Base-by-base conservation (phyloP, 2,797 vertebrate genomes). In the Chaetophractus vellerosus region DNA sequence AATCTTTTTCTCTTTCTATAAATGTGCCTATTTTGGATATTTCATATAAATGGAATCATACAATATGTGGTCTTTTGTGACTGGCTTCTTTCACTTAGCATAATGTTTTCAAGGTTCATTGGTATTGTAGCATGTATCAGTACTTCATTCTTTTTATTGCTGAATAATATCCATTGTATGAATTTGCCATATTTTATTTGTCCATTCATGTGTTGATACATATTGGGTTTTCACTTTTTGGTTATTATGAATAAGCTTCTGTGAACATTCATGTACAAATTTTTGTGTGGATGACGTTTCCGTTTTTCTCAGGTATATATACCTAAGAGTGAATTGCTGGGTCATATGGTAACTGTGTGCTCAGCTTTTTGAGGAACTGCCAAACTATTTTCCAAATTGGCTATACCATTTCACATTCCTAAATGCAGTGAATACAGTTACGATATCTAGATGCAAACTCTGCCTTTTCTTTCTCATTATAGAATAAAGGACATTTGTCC, bases 271-370 rank as follows among this genome's bases (percentile, higher is more conserved):
- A 61, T 64, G n/a, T 61, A 36, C 2, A 86, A 69, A 12, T 83
- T 74, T 96, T 86, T 86, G 50, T 93, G 33, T 90, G 23, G n/a
- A 28, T 80, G 7, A 23, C 87, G 6, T 89, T 96, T 87, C 89
- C 4, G 4, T 96, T 92, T 92, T 33, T 90, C 38, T 94, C 82
- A 28, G 48, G 16, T 72, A 8, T 66, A 41, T 83, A 41, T 83
- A 63, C 16, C 19, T 92, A 66, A 33, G 38, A 72, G 76, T 92
- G 38, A 93, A 87, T 94, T 95, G 55, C 52, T 86, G 26, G 72
- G 15, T 89, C 50, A 78, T 55, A 75, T n/a, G 52, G 48, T 90
- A 85, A 71, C 48, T 72, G 6, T 69, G 1, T 75, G 26, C 76
- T 84, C 87, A 83, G 59, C 36, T 92, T 95, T 68, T 76, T 74